phyloP scores from a whole-genome alignment of 2,797 vertebrate species.

The Myiothlypis coronata region DNA sequence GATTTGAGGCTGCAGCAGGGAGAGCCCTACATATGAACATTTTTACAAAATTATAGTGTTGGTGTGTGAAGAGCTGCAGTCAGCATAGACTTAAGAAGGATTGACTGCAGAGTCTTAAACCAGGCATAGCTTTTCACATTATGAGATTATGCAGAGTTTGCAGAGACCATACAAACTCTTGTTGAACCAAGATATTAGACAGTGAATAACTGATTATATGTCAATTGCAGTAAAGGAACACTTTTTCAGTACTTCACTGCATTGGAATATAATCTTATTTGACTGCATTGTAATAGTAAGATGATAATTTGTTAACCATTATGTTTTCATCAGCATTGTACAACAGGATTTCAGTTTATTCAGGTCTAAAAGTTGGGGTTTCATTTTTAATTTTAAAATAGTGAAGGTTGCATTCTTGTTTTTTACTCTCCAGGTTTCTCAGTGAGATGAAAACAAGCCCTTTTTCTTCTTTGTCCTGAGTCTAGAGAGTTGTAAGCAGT shows the following conservation, averaged over 20 bases:
- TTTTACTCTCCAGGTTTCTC: not conserved
- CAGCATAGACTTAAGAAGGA: not conserved
- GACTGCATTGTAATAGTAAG: not conserved
- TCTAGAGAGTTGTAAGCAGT: not conserved
- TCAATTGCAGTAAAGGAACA: not conserved
- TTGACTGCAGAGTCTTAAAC: not conserved
- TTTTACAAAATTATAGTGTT: not conserved
- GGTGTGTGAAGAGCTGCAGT: not conserved
- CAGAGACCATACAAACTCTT: not conserved
- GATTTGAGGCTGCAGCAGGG: not conserved
- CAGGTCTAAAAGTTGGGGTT: not conserved
- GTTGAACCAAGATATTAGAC: not conserved
- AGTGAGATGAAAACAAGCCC: not conserved
- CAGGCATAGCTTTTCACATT: not conserved
- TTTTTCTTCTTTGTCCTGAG: not conserved
- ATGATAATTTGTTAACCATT: not conserved
- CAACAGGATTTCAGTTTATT: not conserved
- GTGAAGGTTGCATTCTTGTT: not conserved
- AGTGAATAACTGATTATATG: not conserved
- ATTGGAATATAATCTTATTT: not conserved
- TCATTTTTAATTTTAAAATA: not conserved
- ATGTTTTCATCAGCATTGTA: not conserved
- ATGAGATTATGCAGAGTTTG: not conserved
- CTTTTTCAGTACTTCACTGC: not conserved
- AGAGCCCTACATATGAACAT: not conserved